Evolutionary conservation across 2,888 invertebrate genomes (phyloP).

Genomic region (Caenorhabditis virilis): DNA sequence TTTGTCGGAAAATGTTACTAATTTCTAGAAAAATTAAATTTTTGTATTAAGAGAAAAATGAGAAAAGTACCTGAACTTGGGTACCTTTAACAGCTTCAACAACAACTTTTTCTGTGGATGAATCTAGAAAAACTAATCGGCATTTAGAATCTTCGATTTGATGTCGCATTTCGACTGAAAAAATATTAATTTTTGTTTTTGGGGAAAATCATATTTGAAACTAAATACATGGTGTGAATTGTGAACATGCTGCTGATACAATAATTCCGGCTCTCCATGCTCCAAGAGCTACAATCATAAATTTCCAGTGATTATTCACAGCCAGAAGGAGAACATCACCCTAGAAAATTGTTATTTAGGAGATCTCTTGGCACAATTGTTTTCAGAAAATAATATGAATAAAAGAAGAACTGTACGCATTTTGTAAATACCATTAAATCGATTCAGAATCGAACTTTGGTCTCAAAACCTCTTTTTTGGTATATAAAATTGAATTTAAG

Average conservation of each 20-base stretch:
- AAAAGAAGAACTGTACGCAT: too few relatives aligned
- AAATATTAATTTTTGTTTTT: not conserved
- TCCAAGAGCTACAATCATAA: constrained; percentile 17
- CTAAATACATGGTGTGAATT: constrained; percentile 39
- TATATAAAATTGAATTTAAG: too few relatives aligned
- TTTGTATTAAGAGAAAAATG: not conserved
- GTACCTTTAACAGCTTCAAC: constrained; percentile 9
- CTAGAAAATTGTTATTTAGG: constrained; percentile 12
- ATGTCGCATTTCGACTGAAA: constrained; percentile 34
- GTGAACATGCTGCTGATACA: constrained; percentile 34
- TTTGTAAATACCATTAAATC: too few relatives aligned
- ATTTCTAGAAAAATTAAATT: too few relatives aligned
- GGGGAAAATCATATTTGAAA: too few relatives aligned
- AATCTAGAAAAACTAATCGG: constrained; percentile 20
- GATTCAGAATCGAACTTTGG: too few relatives aligned
- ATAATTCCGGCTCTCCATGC: constrained; percentile 44
- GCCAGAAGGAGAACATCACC: constrained; percentile 43
- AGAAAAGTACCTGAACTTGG: constrained; percentile 1
- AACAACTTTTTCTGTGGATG: constrained; percentile 4
- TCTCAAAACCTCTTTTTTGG: too few relatives aligned
- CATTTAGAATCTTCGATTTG: constrained; percentile 37
- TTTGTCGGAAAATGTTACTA: too few relatives aligned
- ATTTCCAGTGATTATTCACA: constrained; percentile 35
- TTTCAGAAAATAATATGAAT: too few relatives aligned
- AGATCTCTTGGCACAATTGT: too few relatives aligned